Conservation (phyloP, 2,797 vertebrate species). For the Alosa sapidissima region DNA sequence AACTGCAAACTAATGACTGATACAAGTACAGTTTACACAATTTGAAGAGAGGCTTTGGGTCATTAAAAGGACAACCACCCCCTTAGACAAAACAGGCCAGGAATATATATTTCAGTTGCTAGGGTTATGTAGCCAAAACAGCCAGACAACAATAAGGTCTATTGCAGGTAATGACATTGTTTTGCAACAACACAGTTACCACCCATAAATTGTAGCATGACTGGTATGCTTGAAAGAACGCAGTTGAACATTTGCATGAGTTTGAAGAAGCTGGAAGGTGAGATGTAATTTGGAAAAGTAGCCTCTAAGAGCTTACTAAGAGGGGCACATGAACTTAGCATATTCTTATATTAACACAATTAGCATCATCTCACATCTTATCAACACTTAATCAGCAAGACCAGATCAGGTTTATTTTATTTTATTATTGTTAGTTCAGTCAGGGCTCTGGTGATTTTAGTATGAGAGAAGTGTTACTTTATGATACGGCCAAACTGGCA, state of each 20-base stretch:
- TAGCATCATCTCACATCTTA: not conserved
- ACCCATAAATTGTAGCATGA: slow-evolving; percentile 61
- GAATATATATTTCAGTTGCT: slow-evolving; percentile 56
- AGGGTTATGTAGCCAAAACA: slow-evolving; percentile 62
- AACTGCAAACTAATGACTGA: slow-evolving; percentile 28
- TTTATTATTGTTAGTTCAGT: not conserved
- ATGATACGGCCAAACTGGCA: slow-evolving; percentile 11
- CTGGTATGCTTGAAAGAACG: slow-evolving; percentile 53
- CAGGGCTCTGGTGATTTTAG: not conserved
- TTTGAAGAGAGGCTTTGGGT: slow-evolving; percentile 26
- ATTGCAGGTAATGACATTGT: slow-evolving; percentile 67
- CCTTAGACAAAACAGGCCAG: slow-evolving; percentile 48
- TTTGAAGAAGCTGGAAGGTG: not conserved
- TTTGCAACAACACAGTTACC: slow-evolving; percentile 60
- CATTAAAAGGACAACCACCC: slow-evolving; percentile 34
- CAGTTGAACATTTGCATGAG: slow-evolving; percentile 24
- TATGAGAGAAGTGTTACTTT: slow-evolving; percentile 3
- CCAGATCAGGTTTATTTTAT: slow-evolving; percentile 11
- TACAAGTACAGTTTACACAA: slow-evolving; percentile 33
- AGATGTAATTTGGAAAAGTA: not conserved
- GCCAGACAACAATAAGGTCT: slow-evolving; percentile 55
- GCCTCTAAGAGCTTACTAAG: not conserved
- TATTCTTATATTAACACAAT: slow-evolving; percentile 3
- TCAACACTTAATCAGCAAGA: not conserved
- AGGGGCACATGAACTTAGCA: not conserved